Evolutionary conservation across 1,140 invertebrate genomes (phyloP).

Genomic region (Hypothenemus hampei): DNA sequence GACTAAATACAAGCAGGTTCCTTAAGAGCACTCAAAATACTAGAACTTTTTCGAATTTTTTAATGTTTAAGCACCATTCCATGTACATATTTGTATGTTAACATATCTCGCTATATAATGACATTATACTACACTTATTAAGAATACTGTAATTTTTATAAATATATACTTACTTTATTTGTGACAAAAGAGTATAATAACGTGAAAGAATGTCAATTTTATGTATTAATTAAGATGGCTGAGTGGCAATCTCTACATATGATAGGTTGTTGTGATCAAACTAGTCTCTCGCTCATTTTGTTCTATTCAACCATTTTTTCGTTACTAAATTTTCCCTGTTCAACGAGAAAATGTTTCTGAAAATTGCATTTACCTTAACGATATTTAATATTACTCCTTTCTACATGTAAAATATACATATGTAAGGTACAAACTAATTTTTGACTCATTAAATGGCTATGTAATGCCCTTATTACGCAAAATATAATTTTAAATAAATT

Average conservation of each 20-base stretch:
- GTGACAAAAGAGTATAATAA: no score
- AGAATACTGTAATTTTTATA: background rate
- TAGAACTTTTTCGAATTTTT: background rate
- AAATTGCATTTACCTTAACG: no score
- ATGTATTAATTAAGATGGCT: background rate
- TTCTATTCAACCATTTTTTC: background rate
- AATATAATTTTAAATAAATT: no score
- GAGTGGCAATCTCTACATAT: conserved; percentile 33
- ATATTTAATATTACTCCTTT: no score
- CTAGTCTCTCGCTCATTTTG: conserved; percentile 39
- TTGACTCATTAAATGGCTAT: no score
- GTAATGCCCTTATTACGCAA: no score
- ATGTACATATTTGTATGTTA: background rate
- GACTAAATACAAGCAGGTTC: no score
- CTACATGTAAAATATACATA: no score
- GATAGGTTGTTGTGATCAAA: conserved; percentile 41
- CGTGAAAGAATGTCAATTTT: background rate
- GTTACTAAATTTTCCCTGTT: background rate
- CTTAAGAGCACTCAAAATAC: no score
- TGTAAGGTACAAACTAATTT: no score
- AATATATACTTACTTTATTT: background rate
- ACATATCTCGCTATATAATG: background rate
- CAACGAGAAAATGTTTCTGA: background rate
- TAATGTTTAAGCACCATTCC: background rate
- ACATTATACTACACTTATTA: background rate